Percentiles rank a stretch among this genome's conserved stretches.
Conservation (phyloP, 2,113 vertebrate species). For the Oryzias javanicus region DNA sequence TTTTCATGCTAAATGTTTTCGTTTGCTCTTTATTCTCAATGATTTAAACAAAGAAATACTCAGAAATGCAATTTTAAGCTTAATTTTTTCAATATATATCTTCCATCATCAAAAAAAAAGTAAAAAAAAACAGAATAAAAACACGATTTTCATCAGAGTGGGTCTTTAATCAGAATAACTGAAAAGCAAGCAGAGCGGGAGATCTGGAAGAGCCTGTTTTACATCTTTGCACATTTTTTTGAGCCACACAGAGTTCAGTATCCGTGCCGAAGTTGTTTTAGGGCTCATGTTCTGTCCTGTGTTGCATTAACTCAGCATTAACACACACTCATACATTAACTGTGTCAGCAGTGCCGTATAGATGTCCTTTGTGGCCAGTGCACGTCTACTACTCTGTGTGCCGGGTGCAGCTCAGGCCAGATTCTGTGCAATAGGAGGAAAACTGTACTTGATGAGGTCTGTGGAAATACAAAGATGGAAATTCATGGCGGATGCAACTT, state of each 20-base stretch:
- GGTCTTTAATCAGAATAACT: no score
- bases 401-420: conserved; percentile 32
- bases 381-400: conserved; percentile 51
- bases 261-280: conserved; percentile 15
- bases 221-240: not conserved
- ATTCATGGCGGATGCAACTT: conserved; percentile 21
- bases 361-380: conserved; percentile 48
- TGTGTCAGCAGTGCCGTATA: conserved; percentile 51
- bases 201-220: no score
- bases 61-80: no score
- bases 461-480: conserved; percentile 10
- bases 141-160: no score
- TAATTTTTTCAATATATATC: no score
- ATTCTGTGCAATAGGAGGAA: conserved; percentile 9
- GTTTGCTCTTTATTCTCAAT: no score
- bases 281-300: conserved; percentile 53
- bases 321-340: conserved; percentile 79
- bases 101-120: no score
- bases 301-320: conserved; percentile 76
- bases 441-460: conserved; percentile 13
- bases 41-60: no score
- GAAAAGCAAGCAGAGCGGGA: no score
- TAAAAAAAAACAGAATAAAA: no score
- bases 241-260: conserved; percentile 1
- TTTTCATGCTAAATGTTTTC: no score